Conservation (phyloP, 2,113 vertebrate species). For the Saguinus midas region DNA sequence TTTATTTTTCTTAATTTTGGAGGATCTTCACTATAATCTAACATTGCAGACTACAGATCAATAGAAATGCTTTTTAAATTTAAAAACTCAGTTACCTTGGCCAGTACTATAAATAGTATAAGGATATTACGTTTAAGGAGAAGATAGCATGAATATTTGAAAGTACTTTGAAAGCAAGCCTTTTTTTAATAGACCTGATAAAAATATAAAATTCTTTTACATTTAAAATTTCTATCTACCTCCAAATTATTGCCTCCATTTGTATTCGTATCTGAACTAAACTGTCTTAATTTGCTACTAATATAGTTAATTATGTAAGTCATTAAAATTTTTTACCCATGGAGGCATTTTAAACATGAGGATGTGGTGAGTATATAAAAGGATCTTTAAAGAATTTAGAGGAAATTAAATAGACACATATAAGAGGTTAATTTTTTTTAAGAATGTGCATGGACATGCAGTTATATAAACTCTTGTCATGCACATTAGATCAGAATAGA, state of each 20-base stretch:
- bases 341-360: conserved; percentile 37
- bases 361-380: conserved; percentile 41
- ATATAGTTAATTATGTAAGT: conserved; percentile 21
- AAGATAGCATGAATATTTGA: conserved; percentile 10
- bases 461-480: conserved; percentile 17
- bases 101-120: neutral
- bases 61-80: conserved; percentile 34
- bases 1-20: conserved; percentile 45
- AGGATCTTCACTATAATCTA: neutral
- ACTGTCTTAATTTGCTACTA: neutral
- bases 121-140: conserved; percentile 9
- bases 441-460: neutral
- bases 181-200: neutral
- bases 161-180: conserved; percentile 3
- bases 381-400: conserved; percentile 30
- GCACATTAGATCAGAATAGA: neutral
- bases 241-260: conserved; percentile 1
- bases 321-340: conserved; percentile 21
- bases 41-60: neutral
- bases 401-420: conserved; percentile 7
- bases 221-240: conserved; percentile 22
- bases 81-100: conserved; percentile 7
- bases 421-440: neutral
- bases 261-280: neutral
- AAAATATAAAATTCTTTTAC: neutral